Evolutionary conservation across 1,140 invertebrate species (phyloP).

Genomic region (Apis laboriosa): DNA sequence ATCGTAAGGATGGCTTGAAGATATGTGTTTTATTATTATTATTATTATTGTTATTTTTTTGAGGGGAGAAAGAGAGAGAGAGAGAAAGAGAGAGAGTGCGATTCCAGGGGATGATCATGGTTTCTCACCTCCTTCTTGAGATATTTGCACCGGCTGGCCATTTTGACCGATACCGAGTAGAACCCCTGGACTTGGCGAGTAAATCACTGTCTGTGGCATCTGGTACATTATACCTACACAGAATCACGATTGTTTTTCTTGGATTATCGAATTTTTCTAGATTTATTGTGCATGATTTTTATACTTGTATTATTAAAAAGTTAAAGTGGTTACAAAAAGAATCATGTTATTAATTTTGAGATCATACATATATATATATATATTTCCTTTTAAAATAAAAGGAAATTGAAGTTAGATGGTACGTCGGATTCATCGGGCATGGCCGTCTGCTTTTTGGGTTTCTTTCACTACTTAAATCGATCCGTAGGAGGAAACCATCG

Average conservation of each 20-base stretch:
- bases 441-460: background rate
- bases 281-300: no score
- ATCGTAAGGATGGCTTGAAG: background rate
- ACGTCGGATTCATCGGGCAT: background rate
- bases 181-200: constrained; percentile 77
- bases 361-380: background rate
- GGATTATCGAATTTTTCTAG: no score
- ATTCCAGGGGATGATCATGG: constrained; percentile 6
- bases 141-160: constrained; percentile 78
- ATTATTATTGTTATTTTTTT: background rate
- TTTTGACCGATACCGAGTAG: constrained; percentile 78
- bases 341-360: no score
- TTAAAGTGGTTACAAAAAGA: no score
- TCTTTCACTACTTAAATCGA: constrained; percentile 14
- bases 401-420: background rate
- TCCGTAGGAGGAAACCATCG: background rate
- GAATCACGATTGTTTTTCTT: constrained; percentile 47
- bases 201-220: constrained; percentile 78
- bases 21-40: background rate
- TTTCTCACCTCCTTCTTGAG: constrained; percentile 75
- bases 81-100: no score
- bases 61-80: no score
- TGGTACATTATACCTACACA: constrained; percentile 78
- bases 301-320: no score
- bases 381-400: background rate